phyloP scores from a whole-genome alignment of 2,888 invertebrate genomes.

The Trachelus stipa region DNA sequence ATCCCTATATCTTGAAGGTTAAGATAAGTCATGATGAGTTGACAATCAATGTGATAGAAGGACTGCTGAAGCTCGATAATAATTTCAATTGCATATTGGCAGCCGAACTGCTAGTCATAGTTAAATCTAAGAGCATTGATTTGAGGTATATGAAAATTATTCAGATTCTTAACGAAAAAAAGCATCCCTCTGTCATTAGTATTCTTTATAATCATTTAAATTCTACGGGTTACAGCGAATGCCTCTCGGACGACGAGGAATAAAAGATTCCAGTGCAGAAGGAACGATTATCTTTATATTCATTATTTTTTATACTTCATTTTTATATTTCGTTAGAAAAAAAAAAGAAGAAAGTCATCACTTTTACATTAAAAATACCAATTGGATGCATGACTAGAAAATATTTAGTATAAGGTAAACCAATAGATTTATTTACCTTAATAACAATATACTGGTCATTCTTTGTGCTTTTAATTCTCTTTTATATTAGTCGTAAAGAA shows the following conservation, averaged over 20 bases:
- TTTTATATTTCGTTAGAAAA: not conserved
- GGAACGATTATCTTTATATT: not conserved
- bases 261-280: not conserved
- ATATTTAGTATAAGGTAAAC: too few species aligned
- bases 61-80: slow-evolving; percentile 14
- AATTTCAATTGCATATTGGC: slow-evolving; percentile 25
- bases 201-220: slow-evolving; percentile 14
- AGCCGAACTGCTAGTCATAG: slow-evolving; percentile 17
- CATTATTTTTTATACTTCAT: not conserved
- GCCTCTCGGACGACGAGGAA: not conserved
- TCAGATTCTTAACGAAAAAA: slow-evolving; percentile 9
- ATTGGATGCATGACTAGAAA: too few species aligned
- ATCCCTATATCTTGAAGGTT: not conserved
- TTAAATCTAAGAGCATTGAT: not conserved
- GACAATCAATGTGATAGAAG: slow-evolving; percentile 21
- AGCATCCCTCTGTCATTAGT: slow-evolving; percentile 22
- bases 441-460: too few species aligned
- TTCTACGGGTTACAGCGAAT: not conserved
- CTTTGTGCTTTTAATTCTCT: too few species aligned
- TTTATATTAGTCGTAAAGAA: too few species aligned
- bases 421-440: too few species aligned
- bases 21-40: not conserved
- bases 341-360: not conserved
- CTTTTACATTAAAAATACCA: not conserved
- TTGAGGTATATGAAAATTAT: slow-evolving; percentile 14